Conservation (phyloP, 2,113 vertebrate genomes). For the Sylvilagus bachmani region DNA sequence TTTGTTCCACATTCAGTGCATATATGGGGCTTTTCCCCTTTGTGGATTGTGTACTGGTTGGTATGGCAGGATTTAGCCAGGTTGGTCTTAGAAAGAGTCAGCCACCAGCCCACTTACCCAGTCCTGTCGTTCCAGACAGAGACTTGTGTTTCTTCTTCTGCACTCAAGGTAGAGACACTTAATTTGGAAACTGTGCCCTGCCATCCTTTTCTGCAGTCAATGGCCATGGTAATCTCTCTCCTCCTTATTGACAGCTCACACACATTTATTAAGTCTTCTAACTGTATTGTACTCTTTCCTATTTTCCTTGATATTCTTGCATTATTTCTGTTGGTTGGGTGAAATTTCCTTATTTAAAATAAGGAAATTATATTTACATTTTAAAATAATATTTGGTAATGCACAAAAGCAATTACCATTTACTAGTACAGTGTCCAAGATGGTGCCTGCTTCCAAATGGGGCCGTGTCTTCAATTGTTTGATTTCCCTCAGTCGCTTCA, state of each 20-base stretch:
- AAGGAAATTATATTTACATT: not conserved
- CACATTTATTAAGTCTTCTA: not conserved
- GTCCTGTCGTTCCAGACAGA: not conserved
- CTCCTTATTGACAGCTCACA: not conserved
- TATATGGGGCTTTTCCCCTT: too few relatives aligned
- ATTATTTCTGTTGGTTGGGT: conserved; percentile 44
- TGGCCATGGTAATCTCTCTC: not conserved
- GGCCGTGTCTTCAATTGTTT: not conserved
- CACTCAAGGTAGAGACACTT: not conserved
- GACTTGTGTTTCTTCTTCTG: not conserved
- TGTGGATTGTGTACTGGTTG: too few relatives aligned
- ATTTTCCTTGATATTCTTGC: conserved; percentile 28
- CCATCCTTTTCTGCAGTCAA: not conserved
- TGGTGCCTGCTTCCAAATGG: conserved; percentile 3
- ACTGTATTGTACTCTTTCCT: not conserved
- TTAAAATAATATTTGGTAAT: conserved; percentile 22
- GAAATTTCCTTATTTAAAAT: conserved; percentile 13
- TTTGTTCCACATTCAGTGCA: too few relatives aligned
- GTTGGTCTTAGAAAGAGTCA: not conserved
- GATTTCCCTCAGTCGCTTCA: not conserved
- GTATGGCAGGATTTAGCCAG: not conserved
- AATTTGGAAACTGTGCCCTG: not conserved
- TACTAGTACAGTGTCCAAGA: not conserved
- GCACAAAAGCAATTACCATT: not conserved
- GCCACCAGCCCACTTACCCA: not conserved